A percentile compares a stretch with the other conserved stretches of the same genome.
Evolutionary conservation across 2,888 invertebrate species (phyloP).

Genomic region (Nymphalis c-album): DNA sequence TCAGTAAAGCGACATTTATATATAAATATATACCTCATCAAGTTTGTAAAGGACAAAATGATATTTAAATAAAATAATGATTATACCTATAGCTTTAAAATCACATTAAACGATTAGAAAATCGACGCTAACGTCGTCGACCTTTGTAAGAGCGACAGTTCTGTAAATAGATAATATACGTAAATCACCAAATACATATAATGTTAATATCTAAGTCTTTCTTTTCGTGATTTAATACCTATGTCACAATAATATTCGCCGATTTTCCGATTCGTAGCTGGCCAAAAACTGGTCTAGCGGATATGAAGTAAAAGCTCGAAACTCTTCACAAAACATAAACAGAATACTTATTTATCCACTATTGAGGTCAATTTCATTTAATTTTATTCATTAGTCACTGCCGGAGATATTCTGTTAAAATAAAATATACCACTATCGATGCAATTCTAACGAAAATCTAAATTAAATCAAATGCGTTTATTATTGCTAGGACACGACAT

Average conservation of each 20-base stretch:
- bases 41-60: too few relatives aligned
- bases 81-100: too few relatives aligned
- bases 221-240: background rate
- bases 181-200: too few relatives aligned
- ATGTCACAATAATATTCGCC: background rate
- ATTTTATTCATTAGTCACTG: constrained; percentile 18
- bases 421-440: background rate
- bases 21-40: too few relatives aligned
- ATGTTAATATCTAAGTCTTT: too few relatives aligned
- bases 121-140: too few relatives aligned
- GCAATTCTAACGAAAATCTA: background rate
- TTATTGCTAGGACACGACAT: too few relatives aligned
- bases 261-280: background rate
- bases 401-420: constrained; percentile 10
- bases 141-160: too few relatives aligned
- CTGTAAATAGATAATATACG: too few relatives aligned
- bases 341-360: constrained; percentile 12
- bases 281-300: background rate
- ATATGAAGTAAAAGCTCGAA: constrained; percentile 5
- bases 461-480: background rate
- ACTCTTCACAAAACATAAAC: constrained; percentile 18
- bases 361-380: constrained; percentile 15
- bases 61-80: too few relatives aligned
- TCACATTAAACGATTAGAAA: too few relatives aligned
- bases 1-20: too few relatives aligned